Base-by-base conservation (phyloP, 2,113 vertebrate genomes). In the Hippopotamus amphibius region DNA sequence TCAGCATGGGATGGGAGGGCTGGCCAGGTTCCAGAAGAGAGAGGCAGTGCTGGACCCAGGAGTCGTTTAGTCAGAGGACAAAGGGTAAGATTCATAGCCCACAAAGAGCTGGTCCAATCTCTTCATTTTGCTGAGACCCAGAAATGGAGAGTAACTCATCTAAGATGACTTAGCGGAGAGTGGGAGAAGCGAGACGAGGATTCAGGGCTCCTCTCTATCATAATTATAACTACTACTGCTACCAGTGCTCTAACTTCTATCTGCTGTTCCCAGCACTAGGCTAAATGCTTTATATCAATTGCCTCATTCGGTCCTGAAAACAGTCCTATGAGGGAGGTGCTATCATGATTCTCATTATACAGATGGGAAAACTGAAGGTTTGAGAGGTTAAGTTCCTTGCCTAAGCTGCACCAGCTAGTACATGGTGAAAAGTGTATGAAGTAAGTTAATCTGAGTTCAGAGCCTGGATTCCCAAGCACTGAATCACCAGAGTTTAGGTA, bases 191-290 rank as follows among this genome's bases (percentile, higher is more conserved):
- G 37, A 74, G 43, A 14, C 22, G 50, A 22, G 57, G 22, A 48
- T 26, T 33, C 71, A 53, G 19, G 33, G 69, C 14, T 66, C 26
- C 24, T 61, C 22, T 50, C n/a, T 74, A 0, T 30, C 43, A n/a
- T 22, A 71, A 22, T 33, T 84, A 4, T 7, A 13, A 37, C 10
- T 14, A 33, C 6, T 0, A 0, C 37, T 12, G 17, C 63, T 61
- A 1, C 6, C 24, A 0, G 12, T 26, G 2, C 28, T n/a, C 10
- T 43, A 13, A 4, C 12, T 66, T 82, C 76, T 5, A 3, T 19
- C 33, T 41, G 26, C 46, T n/a, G 0, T 66, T 69, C 43, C 57
- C 61, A 48, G 37, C 3, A 12, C 13, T 26, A 33, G 13, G 12
- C 43, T 48, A 37, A 55, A 46, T 14, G 28, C 24, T 79, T 21